phyloP scores from a whole-genome alignment of 1,140 invertebrate genomes.

The Micrasema longulum region DNA sequence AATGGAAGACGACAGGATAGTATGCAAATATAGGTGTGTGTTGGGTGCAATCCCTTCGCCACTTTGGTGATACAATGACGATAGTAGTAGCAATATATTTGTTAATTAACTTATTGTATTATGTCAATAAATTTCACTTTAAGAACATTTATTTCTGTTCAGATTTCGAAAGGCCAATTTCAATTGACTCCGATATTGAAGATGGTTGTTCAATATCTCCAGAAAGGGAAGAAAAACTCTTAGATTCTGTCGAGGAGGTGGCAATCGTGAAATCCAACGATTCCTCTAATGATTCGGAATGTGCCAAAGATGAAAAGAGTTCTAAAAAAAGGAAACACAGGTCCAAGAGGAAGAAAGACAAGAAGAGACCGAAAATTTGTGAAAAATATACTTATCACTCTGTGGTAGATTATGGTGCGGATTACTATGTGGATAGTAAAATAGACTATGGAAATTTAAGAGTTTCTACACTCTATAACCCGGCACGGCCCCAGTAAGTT shows the following conservation, averaged over 20 bases:
- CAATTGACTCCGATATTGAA: neutral
- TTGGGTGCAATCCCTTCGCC: neutral
- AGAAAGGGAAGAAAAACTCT: slow-evolving; percentile 1
- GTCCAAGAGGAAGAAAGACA: neutral
- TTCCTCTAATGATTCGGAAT: neutral
- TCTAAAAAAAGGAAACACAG: slow-evolving; percentile 11
- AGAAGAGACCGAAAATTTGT: neutral
- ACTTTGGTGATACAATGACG: neutral
- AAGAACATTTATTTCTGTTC: neutral
- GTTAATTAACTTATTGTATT: neutral
- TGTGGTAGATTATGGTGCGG: slow-evolving; percentile 6
- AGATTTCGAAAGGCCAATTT: slow-evolving; percentile 12
- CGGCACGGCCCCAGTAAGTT: slow-evolving; percentile 49
- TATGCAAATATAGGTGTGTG: neutral
- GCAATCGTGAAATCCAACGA: neutral
- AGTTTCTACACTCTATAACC: slow-evolving; percentile 50
- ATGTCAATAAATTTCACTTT: neutral
- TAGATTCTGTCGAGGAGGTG: neutral
- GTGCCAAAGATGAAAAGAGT: neutral
- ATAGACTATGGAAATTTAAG: slow-evolving; percentile 48
- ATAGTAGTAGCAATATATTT: neutral
- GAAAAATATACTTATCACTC: slow-evolving; percentile 20
- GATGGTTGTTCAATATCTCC: neutral
- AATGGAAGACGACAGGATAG: neutral
- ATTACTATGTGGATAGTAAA: slow-evolving; percentile 47